Base-by-base conservation (phyloP, 1,140 invertebrate species). In the Halesus radiatus region DNA sequence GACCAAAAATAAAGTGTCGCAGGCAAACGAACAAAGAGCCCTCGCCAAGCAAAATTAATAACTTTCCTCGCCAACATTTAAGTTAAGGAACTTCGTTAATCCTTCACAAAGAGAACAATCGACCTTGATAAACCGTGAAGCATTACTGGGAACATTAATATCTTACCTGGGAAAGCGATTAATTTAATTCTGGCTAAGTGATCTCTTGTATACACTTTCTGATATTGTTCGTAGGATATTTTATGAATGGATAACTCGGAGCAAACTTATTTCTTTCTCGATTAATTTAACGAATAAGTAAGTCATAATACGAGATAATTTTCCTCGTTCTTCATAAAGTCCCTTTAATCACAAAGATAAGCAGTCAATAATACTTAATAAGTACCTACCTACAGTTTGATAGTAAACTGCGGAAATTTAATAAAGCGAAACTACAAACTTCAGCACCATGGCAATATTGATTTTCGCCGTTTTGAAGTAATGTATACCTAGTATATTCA, bases 41-140 rank as follows among this genome's bases (percentile, higher is more conserved):
- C 16, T 23, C 53, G 52, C 52, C 8, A 58, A 13, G 54, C 45
- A 78, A 73, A 76, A 78, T 81, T 81, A 80, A 80, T 81, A 78
- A 81, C 75, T 73, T 72, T 66, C 62, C 53, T 70, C 56, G 23
- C 62, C 16, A 45, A 78, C 45, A 26, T 77, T 70, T 45, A 68
- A 52, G 50, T 79, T 56, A 50, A 23, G 75, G 29, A 76, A 76
- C 73, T 68, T 72, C 16, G 23, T 53, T 81, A 72, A 81, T 81
- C 80, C 15, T 62, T 53, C 32, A 78, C 62, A 81, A 81, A 77
- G 75, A 70, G 50, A 53, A 76, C 50, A 66, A 80, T 76, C 73
- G 72, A 80, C 79, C 80, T 73, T 78, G 66, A 81, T 81, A 62
- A 29, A 76, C 56, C 26, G 58, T 50, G 74, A 26, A 75, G 32